A percentile compares a stretch with the other conserved stretches of the same genome.
Conservation (phyloP, 2,888 invertebrate genomes). For the Cheilosia vulpina region DNA sequence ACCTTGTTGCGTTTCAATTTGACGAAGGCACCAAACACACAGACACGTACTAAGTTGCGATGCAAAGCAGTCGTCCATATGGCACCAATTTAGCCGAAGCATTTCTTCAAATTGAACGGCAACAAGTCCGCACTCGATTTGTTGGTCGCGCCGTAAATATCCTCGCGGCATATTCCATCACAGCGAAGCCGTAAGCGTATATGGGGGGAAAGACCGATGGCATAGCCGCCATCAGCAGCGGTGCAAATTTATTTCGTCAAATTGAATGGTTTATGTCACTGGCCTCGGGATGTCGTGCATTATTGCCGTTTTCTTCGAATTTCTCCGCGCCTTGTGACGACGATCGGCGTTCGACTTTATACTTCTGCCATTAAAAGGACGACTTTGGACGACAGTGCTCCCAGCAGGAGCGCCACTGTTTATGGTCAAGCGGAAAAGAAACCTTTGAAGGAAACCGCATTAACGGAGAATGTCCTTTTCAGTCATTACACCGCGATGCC, state of each 20-base stretch:
- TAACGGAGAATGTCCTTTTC: conserved; percentile 76
- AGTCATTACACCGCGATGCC: conserved; percentile 73
- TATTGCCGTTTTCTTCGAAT: conserved; percentile 65
- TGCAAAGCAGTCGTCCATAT: conserved; percentile 26
- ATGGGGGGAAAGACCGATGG: not conserved
- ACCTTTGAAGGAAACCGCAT: conserved; percentile 74
- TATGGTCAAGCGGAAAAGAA: conserved; percentile 71
- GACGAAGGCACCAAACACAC: conserved; percentile 7
- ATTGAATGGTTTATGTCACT: conserved; percentile 70
- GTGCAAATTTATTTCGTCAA: conserved; percentile 73
- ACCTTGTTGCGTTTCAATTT: conserved; percentile 62
- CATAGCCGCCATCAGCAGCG: conserved; percentile 3
- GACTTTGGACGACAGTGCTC: conserved; percentile 44
- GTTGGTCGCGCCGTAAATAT: conserved; percentile 54
- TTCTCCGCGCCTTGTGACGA: conserved; percentile 22
- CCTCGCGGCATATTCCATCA: conserved; percentile 63
- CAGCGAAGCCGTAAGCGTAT: conserved; percentile 26
- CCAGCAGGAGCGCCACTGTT: conserved; percentile 30
- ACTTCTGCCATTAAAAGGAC: conserved; percentile 60
- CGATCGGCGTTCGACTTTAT: conserved; percentile 61
- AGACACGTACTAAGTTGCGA: conserved; percentile 6
- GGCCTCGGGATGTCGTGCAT: conserved; percentile 66
- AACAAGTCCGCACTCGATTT: conserved; percentile 63
- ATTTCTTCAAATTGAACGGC: conserved; percentile 32
- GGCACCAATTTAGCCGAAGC: not conserved